Percentiles rank a stretch among this genome's conserved stretches.
Evolutionary conservation across 2,888 invertebrate species (phyloP).

Genomic region (Noctua janthe): DNA sequence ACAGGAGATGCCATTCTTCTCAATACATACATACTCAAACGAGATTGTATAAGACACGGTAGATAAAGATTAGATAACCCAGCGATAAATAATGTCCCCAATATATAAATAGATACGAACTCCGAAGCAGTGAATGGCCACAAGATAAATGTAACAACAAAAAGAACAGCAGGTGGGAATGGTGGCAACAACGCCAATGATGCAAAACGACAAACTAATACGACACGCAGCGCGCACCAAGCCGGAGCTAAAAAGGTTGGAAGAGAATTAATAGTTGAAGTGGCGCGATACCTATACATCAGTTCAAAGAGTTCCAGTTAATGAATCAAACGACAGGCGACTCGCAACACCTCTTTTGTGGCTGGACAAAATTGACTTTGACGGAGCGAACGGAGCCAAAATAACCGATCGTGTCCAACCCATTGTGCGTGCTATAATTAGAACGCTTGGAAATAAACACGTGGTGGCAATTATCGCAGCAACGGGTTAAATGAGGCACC

Average conservation of each 20-base stretch:
- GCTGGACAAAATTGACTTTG: constrained; percentile 88
- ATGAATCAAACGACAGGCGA: constrained; percentile 89
- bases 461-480: constrained; percentile 90
- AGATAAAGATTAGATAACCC: constrained; percentile 50
- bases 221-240: constrained; percentile 63
- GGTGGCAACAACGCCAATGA: constrained; percentile 72
- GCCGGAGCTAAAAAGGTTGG: constrained; percentile 74
- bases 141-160: constrained; percentile 71
- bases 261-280: constrained; percentile 79
- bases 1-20: constrained; percentile 44
- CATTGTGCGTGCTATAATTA: constrained; percentile 90
- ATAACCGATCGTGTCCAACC: constrained; percentile 89
- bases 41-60: constrained; percentile 23
- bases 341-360: constrained; percentile 88
- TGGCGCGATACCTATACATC: constrained; percentile 82
- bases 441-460: constrained; percentile 89
- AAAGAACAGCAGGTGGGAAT: constrained; percentile 67
- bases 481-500: constrained; percentile 90
- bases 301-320: constrained; percentile 87
- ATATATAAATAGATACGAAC: constrained; percentile 57
- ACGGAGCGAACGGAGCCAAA: constrained; percentile 86
- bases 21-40: constrained; percentile 21
- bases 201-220: constrained; percentile 71
- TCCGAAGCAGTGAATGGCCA: constrained; percentile 68
- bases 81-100: constrained; percentile 47